phyloP scores from a whole-genome alignment of 2,888 invertebrate genomes.

The Cenopis cana region DNA sequence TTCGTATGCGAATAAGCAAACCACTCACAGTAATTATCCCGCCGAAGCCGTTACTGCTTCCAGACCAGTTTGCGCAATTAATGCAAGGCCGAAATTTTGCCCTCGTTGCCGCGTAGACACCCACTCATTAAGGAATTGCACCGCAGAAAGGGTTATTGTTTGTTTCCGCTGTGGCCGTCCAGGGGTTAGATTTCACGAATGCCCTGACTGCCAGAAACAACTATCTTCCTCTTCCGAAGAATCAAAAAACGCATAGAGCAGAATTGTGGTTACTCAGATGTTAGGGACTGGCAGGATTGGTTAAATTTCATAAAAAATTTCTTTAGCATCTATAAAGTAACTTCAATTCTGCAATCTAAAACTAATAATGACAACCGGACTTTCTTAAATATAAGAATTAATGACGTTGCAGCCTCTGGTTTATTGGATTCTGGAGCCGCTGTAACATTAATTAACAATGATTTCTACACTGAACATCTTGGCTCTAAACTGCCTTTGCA shows the following conservation, averaged over 20 bases:
- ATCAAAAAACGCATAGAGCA: constrained; percentile 8
- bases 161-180: constrained; percentile 5
- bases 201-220: neutral
- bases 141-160: neutral
- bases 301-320: constrained; percentile 1
- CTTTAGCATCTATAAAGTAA: constrained; percentile 6
- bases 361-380: neutral
- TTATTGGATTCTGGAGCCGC: too few species aligned
- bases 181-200: neutral
- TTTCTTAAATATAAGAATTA: too few species aligned
- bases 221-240: neutral
- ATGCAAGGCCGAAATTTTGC: neutral
- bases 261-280: constrained; percentile 11
- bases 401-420: too few species aligned
- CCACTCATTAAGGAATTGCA: neutral
- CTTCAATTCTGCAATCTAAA: constrained; percentile 20
- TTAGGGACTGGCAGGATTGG: constrained; percentile 5
- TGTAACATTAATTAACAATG: neutral
- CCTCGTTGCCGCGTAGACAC: neutral
- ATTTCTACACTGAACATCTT: neutral
- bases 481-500: neutral
- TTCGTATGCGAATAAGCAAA: neutral
- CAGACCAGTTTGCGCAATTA: neutral
- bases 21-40: neutral
- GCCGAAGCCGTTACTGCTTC: neutral